Base-by-base conservation (phyloP, 2,797 vertebrate species). In the Takifugu ocellatus region DNA sequence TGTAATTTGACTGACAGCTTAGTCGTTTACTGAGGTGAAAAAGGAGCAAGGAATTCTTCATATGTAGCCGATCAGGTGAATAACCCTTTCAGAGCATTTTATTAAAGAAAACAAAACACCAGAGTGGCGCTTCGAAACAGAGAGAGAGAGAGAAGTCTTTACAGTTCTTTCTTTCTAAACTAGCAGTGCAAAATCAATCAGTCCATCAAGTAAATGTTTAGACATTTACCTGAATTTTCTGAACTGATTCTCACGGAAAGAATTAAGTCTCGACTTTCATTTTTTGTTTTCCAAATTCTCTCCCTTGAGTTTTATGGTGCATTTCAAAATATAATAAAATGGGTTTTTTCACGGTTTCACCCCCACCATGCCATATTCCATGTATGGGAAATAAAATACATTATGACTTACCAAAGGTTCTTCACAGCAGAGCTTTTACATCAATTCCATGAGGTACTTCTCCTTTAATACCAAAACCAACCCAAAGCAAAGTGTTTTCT, bases 401-500 rank as follows among this genome's bases (percentile, higher is more conserved):
- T 52, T 64, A 66, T 55, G 42, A 56, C 63, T 53, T 33, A 54
- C 64, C 46, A 63, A 68, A 54, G 75, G 70, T 39, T 63, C 27
- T 25, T 51, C 5, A 27, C 33, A 39, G 36, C 12, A 14, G 12
- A 58, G 50, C 50, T 46, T 17, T 66, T 27, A 65, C 44, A 64
- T 26, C 4, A 48, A 27, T 47, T 26, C 44, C 65, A 45, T 17
- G 55, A 66, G 27, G 29, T 67, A 71, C 54, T 65, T 51, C 39
- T 55, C 71, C 52, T 73, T 56, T 61, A 68, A 77, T 84, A 77
- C 64, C 29, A 47, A 56, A 68, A 68, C 54, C 47, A 61, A 61
- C 71, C 66, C 51, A 61, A 75, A 84, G 66, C 43, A 83, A 84
- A 84, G 77, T 80, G 68, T 72, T 63, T 78, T 80, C 78, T 82